These are phyloP conservation scores for Patella pellucida DNA, from an alignment of 2,888 invertebrate genomes.

Conservation along the genomic window DNA sequence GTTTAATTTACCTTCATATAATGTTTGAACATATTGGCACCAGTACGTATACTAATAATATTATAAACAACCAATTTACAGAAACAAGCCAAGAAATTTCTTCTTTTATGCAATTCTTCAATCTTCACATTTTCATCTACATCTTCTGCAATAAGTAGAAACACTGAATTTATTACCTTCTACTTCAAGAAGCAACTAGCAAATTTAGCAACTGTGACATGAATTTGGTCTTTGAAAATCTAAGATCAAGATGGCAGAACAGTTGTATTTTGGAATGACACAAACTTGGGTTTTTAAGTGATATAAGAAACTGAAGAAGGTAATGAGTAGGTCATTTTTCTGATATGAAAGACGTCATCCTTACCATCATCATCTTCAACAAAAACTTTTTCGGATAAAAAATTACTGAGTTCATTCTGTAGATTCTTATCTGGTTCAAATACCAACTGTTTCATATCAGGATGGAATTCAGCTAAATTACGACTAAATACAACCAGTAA, in stretches of 20 bases:
- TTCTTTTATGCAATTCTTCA: constrained; percentile 94
- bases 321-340: no score
- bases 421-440: constrained; percentile 85
- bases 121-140: constrained; percentile 95
- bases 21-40: constrained; percentile 95
- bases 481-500: constrained; percentile 92
- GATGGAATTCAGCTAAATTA: constrained; percentile 76
- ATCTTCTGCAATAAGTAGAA: constrained; percentile 72
- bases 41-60: constrained; percentile 89
- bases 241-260: no score
- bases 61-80: constrained; percentile 99
- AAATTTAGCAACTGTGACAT: no score
- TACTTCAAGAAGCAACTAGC: no score
- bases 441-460: constrained; percentile 75
- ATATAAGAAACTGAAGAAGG: no score
- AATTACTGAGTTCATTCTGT: constrained; percentile 86
- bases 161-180: no score
- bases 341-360: constrained; percentile 26
- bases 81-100: constrained; percentile 95
- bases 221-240: no score
- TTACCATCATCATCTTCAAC: constrained; percentile 90
- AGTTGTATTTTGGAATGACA: no score
- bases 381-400: constrained; percentile 94
- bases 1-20: constrained; percentile 85
- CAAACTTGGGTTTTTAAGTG: no score